Base-by-base conservation (phyloP, 1,140 invertebrate species). In the Lucilia cuprina region DNA sequence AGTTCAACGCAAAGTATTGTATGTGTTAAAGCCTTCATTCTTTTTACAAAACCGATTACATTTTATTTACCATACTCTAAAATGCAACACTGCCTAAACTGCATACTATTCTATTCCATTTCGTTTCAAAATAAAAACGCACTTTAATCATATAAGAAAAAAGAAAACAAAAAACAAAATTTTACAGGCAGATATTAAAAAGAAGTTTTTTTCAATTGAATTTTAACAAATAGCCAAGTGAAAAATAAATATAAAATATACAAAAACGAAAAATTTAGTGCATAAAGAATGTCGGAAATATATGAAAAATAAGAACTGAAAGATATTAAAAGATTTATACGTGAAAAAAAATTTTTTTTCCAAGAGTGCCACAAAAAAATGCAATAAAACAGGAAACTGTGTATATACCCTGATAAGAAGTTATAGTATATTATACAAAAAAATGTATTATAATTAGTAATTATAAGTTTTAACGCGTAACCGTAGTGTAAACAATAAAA, bases 141-240 rank as follows among this genome's bases (percentile, higher is more conserved):
- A 21, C 65, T 70, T 30, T 30, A 70, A 5, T 10, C 5, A 10
- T 25, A 9, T 70, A 25, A 25, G 21, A 70, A 70, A n/a, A 21
- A 70, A 19, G n/a, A 70, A 70, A 70, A 70, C 65, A 70, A 70
- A 70, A 70, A 70, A 70, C 65, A 70, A 21, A 70, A 70, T 70
- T 21, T 21, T 55, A 55, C 50, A 41, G 12, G 13, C 50, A 55
- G 50, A 55, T 17, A 5, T 55, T n/a, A 17, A 41, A 41, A 41
- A 55, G 1, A 55, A 2, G 1, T 55, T 49, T 55, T 55, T 55
- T 55, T n/a, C 50, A 7, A 55, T 8, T 55, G 50, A 55, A 55
- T 55, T 55, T 55, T 14, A 55, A 55, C 12, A 55, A 2, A 5
- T 17, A 55, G 1, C 2, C 3, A 12, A n/a, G 17, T 14, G 12